Base-by-base conservation (phyloP, 2,113 vertebrate species). In the Macrotis lagotis region DNA sequence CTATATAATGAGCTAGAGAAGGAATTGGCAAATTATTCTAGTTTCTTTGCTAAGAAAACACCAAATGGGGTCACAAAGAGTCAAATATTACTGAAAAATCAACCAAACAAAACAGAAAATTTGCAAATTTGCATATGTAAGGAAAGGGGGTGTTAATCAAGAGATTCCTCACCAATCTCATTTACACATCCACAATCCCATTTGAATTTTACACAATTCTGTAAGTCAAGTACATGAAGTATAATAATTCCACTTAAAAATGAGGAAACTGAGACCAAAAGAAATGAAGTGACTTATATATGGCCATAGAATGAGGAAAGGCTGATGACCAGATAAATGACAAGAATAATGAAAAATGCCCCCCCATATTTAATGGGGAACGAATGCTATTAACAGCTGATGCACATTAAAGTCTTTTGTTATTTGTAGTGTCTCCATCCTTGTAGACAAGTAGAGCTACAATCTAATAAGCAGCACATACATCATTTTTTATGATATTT, bases 401-500 rank as follows among this genome's bases (percentile, higher is more conserved):
- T 44, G 8, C n/a, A 44, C n/a, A 83, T 83, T 83, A 44, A 83
- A 83, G 66, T 44, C 66, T 83, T 83, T 24, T 44, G 16, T 83
- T 37, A 66, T 66, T 66, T 44, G 66, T 83, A 28, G 12, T 66
- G 16, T 92, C 93, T 94, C 49, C 91, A n/a, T 93, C 44, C 89
- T 94, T 88, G 48, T 51, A 44, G 50, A 90, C 74, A 94, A 94
- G 91, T n/a, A 25, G 37, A 31, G n/a, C 93, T 59, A 50, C 51
- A 50, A 91, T 48, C 51, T 91, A 59, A 83, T 93, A 94, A 92
- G 47, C 16, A 91, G 91, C 91, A n/a, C 74, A 11, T 89, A 52
- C 8, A 50, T 14, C 90, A 66, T 93, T 50, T 96, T 92, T 93
- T 89, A 47, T 92, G 91, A 59, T 90, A 91, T 92, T 96, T 96